phyloP scores from a whole-genome alignment of 2,113 vertebrate genomes.

The Xenus cinereus region DNA sequence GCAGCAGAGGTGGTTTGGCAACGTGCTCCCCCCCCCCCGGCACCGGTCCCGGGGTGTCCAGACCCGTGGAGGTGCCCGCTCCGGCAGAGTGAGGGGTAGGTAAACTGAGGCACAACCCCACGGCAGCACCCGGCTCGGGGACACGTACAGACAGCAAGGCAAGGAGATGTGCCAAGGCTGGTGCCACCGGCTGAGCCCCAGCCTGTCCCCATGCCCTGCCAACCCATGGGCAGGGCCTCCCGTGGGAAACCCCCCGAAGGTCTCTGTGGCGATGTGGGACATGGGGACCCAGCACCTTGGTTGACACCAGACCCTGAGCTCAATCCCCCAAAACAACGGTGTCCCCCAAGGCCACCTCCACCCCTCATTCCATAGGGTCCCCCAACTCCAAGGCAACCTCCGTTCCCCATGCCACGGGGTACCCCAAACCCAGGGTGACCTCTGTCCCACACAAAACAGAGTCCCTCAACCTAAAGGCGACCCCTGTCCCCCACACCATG shows the following conservation, averaged over 20 bases:
- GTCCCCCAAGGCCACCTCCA: background rate
- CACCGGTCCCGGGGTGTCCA: rapidly evolving
- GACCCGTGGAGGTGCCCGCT: rapidly evolving
- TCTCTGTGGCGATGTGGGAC: background rate
- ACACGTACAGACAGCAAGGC: background rate
- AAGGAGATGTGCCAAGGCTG: background rate
- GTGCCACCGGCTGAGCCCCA: background rate
- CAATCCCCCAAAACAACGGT: background rate
- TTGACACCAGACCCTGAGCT: rapidly evolving
- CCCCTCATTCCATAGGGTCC: background rate
- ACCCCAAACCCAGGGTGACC: background rate
- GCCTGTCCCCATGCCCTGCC: background rate
- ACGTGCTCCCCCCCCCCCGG: background rate
- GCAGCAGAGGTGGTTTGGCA: background rate
- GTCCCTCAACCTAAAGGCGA: background rate
- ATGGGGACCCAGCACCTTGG: rapidly evolving
- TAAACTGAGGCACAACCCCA: background rate
- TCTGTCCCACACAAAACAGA: background rate
- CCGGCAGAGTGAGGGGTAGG: rapidly evolving
- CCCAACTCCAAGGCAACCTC: background rate
- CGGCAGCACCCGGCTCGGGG: rapidly evolving
- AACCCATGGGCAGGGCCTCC: background rate
- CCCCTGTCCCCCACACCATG: background rate
- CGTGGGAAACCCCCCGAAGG: background rate
- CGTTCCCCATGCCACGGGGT: background rate